A percentile compares a stretch with the other conserved stretches of the same genome.
These are phyloP conservation scores for Solenopsis invicta DNA, from an alignment of 1,140 invertebrate genomes.

Conservation along the genomic window DNA sequence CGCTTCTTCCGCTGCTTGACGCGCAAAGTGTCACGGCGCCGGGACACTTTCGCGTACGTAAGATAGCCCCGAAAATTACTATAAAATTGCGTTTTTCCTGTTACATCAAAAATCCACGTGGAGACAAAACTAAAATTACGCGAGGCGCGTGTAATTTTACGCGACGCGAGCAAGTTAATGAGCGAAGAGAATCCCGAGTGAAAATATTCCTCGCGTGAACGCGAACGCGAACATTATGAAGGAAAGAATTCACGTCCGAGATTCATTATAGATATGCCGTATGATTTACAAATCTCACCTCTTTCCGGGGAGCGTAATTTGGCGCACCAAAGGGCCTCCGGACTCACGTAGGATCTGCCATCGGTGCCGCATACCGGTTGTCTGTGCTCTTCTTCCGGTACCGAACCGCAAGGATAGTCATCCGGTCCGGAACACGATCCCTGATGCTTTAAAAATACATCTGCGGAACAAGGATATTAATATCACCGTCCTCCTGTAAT, in stretches of 20 bases:
- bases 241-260: not conserved
- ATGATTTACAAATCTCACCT: constrained; percentile 61
- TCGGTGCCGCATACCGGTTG: constrained; percentile 78
- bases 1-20: not conserved
- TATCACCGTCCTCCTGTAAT: not conserved
- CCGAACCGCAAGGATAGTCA: constrained; percentile 75
- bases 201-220: constrained; percentile 1
- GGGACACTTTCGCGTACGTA: not conserved
- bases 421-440: constrained; percentile 74
- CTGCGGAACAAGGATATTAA: constrained; percentile 59
- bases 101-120: not conserved
- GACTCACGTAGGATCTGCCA: constrained; percentile 73
- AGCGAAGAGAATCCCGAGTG: not conserved
- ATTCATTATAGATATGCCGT: not conserved
- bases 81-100: constrained; percentile 40
- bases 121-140: constrained; percentile 6
- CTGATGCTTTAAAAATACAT: constrained; percentile 75
- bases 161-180: constrained; percentile 24
- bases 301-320: constrained; percentile 61
- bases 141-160: constrained; percentile 3
- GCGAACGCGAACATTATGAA: not conserved
- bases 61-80: constrained; percentile 2
- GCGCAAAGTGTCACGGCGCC: not conserved
- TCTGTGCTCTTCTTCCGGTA: constrained; percentile 68
- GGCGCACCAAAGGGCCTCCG: constrained; percentile 79